phyloP scores from a whole-genome alignment of 2,113 vertebrate genomes.

The Antigone vipio region DNA sequence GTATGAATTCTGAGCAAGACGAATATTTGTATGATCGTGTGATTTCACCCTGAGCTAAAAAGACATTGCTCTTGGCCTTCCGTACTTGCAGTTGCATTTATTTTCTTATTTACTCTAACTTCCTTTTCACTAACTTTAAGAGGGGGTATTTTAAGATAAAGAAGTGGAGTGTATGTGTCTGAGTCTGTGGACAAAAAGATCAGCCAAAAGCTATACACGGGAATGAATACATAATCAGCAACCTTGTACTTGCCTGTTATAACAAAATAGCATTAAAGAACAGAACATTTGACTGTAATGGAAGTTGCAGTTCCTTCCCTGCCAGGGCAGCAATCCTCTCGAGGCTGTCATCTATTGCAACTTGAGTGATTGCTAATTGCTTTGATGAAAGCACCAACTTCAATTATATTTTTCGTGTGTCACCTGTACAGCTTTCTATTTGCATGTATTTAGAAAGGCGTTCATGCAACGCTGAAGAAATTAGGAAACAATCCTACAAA shows the following conservation, averaged over 20 bases:
- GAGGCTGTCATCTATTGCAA: constrained; percentile 31
- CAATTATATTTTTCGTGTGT: constrained; percentile 6
- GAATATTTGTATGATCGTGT: neutral
- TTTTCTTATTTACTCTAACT: neutral
- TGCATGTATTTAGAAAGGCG: neutral
- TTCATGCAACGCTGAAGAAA: neutral
- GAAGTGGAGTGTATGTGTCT: neutral
- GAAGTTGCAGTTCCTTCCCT: neutral
- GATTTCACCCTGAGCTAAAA: neutral
- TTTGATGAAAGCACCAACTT: constrained; percentile 13
- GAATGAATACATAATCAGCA: constrained; percentile 6
- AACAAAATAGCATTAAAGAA: constrained; percentile 5
- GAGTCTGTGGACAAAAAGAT: neutral
- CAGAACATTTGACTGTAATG: neutral
- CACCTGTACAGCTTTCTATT: constrained; percentile 5
- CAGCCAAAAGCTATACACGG: neutral
- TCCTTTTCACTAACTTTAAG: neutral
- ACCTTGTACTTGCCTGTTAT: neutral
- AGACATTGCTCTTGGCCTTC: neutral
- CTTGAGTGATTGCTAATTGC: constrained; percentile 42
- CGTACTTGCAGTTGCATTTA: neutral
- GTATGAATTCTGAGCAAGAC: neutral
- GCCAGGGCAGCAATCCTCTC: neutral
- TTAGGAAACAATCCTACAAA: neutral
- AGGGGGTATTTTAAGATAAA: neutral